A percentile compares a stretch with the other conserved stretches of the same genome.
These are phyloP conservation scores for Corella eumyota DNA, from an alignment of 23 tunicate genomes.

Conservation along the genomic window DNA sequence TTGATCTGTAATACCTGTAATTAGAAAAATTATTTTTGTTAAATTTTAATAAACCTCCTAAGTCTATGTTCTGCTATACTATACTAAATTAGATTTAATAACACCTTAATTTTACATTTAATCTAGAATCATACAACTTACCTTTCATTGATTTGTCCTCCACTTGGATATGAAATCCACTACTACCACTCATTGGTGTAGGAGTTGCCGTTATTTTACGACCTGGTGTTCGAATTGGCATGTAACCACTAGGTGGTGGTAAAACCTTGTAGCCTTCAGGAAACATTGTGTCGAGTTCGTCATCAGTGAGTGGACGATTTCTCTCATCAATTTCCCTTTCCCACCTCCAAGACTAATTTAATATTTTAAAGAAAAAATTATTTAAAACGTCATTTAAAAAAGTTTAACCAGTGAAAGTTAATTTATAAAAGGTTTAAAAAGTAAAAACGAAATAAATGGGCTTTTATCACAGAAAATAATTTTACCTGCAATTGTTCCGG, in stretches of 20 bases:
- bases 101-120: too few species aligned
- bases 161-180: conserved; percentile 97
- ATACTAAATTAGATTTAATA: neutral
- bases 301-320: conserved; percentile 90
- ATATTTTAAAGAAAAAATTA: neutral
- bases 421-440: too few species aligned
- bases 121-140: neutral
- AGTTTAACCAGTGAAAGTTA: neutral
- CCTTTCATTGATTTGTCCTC: conserved; percentile 89
- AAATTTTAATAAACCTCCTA: too few species aligned
- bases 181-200: conserved; percentile 94
- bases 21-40: too few species aligned
- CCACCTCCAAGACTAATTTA: conserved; percentile 87
- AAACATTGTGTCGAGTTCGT: conserved; percentile 97
- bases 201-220: conserved; percentile 97
- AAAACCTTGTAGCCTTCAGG: conserved; percentile 98
- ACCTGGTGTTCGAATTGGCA: conserved; percentile 92
- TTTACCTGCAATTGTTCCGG: conserved; percentile 74
- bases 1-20: conserved; percentile 78
- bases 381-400: neutral
- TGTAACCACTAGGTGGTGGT: conserved; percentile 86
- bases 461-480: neutral
- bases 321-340: conserved; percentile 97
- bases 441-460: too few species aligned
- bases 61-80: neutral